These are phyloP conservation scores for Lampropteryx suffumata DNA, from an alignment of 2,888 invertebrate species.

Conservation along the genomic window DNA sequence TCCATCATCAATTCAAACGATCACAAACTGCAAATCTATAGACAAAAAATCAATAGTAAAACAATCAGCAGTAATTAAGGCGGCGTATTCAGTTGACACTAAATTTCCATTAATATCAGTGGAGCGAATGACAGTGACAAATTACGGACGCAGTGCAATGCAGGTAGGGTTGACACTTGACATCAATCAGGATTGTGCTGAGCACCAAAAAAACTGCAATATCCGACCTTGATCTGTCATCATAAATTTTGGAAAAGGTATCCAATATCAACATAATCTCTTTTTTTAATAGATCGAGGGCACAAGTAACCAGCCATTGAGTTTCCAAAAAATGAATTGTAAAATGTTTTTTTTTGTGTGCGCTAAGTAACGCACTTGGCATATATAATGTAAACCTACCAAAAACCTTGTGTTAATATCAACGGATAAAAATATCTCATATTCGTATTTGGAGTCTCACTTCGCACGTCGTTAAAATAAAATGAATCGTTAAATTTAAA, in stretches of 20 bases:
- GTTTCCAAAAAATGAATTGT: too few relatives aligned
- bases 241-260: too few relatives aligned
- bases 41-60: slow-evolving; percentile 49
- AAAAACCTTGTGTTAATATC: too few relatives aligned
- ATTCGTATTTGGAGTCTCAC: background rate
- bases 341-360: too few relatives aligned
- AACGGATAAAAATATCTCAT: too few relatives aligned
- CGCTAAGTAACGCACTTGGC: too few relatives aligned
- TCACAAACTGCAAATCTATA: slow-evolving; percentile 21
- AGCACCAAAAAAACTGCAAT: slow-evolving; percentile 20
- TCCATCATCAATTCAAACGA: slow-evolving; percentile 21
- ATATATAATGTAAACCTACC: too few relatives aligned
- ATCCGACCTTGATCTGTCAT: slow-evolving; percentile 11
- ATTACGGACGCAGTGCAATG: slow-evolving; percentile 44
- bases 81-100: slow-evolving; percentile 62
- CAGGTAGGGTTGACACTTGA: slow-evolving; percentile 29
- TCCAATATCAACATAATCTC: too few relatives aligned
- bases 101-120: slow-evolving; percentile 67
- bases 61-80: slow-evolving; percentile 64
- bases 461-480: background rate
- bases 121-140: slow-evolving; percentile 63
- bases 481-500: slow-evolving; percentile 2
- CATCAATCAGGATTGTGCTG: slow-evolving; percentile 20
- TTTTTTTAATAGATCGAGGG: too few relatives aligned
- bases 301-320: too few relatives aligned